Percentiles rank a stretch among this genome's conserved stretches.
Evolutionary conservation across 2,113 vertebrate genomes (phyloP).

Genomic region (Symphodus melops): DNA sequence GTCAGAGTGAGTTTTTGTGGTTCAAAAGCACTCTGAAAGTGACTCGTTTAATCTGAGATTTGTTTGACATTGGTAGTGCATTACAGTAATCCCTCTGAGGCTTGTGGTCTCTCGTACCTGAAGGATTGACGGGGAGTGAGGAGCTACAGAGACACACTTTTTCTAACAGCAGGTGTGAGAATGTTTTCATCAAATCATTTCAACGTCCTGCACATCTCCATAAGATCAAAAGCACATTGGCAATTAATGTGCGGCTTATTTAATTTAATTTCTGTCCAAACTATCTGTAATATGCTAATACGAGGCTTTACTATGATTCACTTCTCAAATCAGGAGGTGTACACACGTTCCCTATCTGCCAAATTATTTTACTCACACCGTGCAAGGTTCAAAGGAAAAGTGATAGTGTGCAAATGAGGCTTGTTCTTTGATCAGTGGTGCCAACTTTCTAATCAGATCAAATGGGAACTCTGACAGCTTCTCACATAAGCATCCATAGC

Average conservation of each 20-base stretch:
- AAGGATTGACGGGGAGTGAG: conserved; percentile 9
- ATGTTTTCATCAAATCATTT: conserved; percentile 1
- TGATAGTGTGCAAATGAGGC: conserved; percentile 54
- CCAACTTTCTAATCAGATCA: conserved; percentile 53
- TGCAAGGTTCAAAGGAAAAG: conserved; percentile 50
- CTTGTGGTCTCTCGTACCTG: conserved; percentile 11
- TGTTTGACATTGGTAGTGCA: conserved; percentile 54
- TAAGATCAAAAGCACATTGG: neutral
- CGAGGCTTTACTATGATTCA: neutral
- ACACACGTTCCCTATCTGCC: conserved; percentile 14
- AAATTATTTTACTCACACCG: conserved; percentile 52
- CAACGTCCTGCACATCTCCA: neutral
- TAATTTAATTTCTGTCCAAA: conserved; percentile 1
- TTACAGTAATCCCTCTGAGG: conserved; percentile 38
- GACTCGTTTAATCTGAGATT: conserved; percentile 29
- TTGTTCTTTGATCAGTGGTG: conserved; percentile 60
- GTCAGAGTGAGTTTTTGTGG: neutral
- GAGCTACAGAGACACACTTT: neutral
- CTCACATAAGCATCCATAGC: conserved; percentile 39
- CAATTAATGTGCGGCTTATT: neutral
- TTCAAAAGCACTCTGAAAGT: conserved; percentile 16
- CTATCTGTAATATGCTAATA: conserved; percentile 18
- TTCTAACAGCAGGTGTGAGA: neutral
- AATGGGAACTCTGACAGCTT: conserved; percentile 51
- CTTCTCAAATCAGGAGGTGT: conserved; percentile 7